phyloP scores from a whole-genome alignment of 2,113 vertebrate species.

The Entosphenus tridentatus region DNA sequence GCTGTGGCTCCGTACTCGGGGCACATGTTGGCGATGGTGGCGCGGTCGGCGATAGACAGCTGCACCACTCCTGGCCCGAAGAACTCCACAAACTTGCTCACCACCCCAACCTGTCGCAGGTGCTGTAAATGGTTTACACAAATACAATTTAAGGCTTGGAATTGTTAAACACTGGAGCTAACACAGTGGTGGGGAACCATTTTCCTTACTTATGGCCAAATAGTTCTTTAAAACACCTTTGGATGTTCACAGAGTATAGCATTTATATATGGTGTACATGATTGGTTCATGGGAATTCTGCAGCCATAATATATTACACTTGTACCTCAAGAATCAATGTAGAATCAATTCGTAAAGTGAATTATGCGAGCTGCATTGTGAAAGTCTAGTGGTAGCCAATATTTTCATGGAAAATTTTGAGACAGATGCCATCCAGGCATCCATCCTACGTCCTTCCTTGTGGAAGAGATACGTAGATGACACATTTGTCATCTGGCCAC shows the following conservation, averaged over 20 bases:
- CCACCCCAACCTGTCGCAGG: conserved; percentile 74
- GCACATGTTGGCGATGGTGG: conserved; percentile 96
- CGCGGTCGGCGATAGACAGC: conserved; percentile 81
- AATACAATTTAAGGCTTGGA: background rate
- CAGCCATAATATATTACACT: background rate
- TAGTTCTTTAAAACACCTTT: no score
- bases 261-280: background rate
- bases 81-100: conserved; percentile 93
- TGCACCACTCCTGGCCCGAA: conserved; percentile 69
- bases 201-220: no score
- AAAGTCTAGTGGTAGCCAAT: no score
- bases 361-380: no score
- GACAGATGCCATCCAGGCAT: no score
- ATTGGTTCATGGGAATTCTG: background rate
- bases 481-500: no score
- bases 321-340: no score
- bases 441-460: no score
- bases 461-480: no score
- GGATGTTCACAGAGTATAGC: background rate
- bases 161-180: background rate
- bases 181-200: no score
- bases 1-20: conserved; percentile 88
- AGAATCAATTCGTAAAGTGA: no score
- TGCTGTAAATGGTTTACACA: conserved; percentile 27
- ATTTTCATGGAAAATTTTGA: no score